Percentiles rank a stretch among this genome's conserved stretches.
Evolutionary conservation across 1,140 invertebrate genomes (phyloP).

Genomic region (Cydia fagiglandana): DNA sequence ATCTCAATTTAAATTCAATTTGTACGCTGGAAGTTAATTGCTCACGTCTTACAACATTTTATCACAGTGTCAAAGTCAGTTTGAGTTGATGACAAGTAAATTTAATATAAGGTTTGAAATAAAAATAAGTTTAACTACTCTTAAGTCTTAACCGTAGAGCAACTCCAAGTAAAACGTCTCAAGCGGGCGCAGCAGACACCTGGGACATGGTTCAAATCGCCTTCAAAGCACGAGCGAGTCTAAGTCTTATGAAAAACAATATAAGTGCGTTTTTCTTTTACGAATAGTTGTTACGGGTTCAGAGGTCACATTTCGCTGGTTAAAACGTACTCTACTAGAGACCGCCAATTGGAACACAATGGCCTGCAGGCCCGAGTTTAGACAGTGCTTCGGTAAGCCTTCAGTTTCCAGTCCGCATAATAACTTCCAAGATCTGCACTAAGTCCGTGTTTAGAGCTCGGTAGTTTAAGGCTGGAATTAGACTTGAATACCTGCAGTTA

Average conservation of each 20-base stretch:
- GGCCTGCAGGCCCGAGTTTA: constrained; percentile 25
- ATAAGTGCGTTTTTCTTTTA: background rate
- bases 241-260: background rate
- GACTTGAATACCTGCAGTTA: constrained; percentile 15
- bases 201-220: background rate
- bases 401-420: constrained; percentile 26
- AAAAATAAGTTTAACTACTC: background rate
- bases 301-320: too few species aligned
- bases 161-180: background rate
- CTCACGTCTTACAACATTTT: background rate
- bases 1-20: too few species aligned
- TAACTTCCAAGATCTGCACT: constrained; percentile 25
- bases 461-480: constrained; percentile 9
- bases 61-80: background rate
- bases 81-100: background rate
- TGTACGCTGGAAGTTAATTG: too few species aligned
- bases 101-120: background rate
- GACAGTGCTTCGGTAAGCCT: constrained; percentile 30
- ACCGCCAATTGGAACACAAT: background rate
- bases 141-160: background rate
- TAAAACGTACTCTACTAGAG: too few species aligned
- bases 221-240: background rate
- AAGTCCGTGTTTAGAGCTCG: constrained; percentile 25
- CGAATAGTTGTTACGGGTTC: background rate
- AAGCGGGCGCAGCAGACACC: background rate